Evolutionary conservation across 2,797 vertebrate genomes (phyloP).

Genomic region (Aphelocoma californica): DNA sequence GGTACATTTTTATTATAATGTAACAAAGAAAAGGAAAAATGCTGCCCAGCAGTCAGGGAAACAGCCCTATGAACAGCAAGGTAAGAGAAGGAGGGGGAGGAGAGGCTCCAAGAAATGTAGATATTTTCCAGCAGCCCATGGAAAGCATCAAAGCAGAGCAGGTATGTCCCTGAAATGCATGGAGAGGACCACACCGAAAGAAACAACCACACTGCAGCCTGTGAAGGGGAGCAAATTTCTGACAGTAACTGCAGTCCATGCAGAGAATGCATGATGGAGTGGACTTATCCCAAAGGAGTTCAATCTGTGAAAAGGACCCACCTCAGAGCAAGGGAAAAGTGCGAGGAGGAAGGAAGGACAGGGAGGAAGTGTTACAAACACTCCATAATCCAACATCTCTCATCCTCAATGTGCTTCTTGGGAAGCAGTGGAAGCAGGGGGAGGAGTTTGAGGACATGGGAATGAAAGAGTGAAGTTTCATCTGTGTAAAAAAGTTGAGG

Average conservation of each 20-base stretch:
- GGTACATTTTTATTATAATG: neutral
- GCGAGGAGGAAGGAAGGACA: neutral
- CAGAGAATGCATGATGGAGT: neutral
- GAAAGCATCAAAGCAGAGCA: neutral
- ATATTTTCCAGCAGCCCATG: neutral
- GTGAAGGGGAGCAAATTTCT: neutral
- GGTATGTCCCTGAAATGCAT: neutral
- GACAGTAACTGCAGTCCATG: neutral
- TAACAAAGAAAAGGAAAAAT: neutral
- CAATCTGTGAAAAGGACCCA: neutral
- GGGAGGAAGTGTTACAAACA: neutral
- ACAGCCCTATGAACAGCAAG: neutral
- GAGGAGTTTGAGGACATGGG: neutral
- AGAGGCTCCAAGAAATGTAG: neutral
- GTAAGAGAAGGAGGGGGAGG: neutral
- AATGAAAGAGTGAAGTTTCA: neutral
- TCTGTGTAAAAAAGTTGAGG: neutral
- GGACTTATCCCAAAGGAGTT: neutral
- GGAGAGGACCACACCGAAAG: fast-evolving
- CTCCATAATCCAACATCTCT: neutral
- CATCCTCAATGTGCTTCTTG: neutral
- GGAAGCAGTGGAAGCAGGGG: fast-evolving
- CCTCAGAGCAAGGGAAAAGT: neutral
- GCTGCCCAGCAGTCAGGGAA: neutral
- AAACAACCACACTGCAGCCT: neutral